Evolutionary conservation across 2,888 invertebrate genomes (phyloP), one percentile per base, ranked within the genome.

Genomic region (Pollenia amentaria): DNA sequence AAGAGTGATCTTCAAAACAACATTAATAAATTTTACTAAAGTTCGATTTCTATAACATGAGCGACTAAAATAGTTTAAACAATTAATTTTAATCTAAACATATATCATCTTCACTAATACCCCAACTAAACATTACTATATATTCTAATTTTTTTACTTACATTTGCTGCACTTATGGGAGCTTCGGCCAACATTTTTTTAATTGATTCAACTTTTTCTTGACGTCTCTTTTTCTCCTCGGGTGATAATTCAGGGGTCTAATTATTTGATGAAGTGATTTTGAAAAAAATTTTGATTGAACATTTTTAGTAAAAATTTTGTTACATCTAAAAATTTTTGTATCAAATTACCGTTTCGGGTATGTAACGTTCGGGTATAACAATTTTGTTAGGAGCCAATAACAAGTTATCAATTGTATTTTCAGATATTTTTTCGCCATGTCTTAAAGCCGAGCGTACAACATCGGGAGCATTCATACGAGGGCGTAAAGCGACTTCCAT

Each of bases 311-410:
- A 44, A 79, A 46, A 81, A 85, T 84, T 87, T 83, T 83, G 83
- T 64, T 18, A 64, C 14, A 2, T 72, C 40, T 72, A 64, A 57
- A 65, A 44, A 64, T 84, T 82, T 78, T 64, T 60, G 57, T 64
- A 76, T 72, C 82, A 4, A 88, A 89, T 90, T 89, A 97, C 96
- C 94, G 97, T 97, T 93, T 98, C 98, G 29, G 98, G 98, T 89
- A 98, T 96, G 91, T 98, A 98, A 89, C 98, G 95, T 94, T 98
- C 98, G 0, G 98, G 98, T 90, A 98, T 98, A 87, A 96, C 94
- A 89, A 98, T 98, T 94, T 98, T 98, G 93, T 97, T 97, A 14
- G 98, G 98, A 16, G 97, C 96, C 67, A 97, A 96, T 46, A 98
- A 94, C 90, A 98, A 94, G 92, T 96, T 96, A 92, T 98, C 98